These are phyloP conservation scores for Macropus fuliginosus DNA, from an alignment of 2,797 vertebrate species.

Conservation along the genomic window DNA sequence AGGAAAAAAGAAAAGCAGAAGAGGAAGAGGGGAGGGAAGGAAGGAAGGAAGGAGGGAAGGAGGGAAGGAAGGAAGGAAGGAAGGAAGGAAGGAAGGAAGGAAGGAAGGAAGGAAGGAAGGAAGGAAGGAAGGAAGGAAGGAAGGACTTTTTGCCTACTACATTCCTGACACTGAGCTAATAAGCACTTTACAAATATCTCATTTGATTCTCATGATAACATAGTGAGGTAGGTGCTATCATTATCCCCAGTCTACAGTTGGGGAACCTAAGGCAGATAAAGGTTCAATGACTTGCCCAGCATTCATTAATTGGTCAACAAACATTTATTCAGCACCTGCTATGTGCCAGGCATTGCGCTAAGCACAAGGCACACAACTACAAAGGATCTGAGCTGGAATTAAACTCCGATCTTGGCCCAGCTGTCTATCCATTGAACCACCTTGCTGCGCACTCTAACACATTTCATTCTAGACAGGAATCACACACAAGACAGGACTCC, in stretches of 20 bases:
- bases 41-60: no score
- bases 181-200: not conserved
- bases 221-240: not conserved
- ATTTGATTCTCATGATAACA: not conserved
- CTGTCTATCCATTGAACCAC: not conserved
- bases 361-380: not conserved
- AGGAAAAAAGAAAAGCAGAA: no score
- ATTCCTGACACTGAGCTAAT: not conserved
- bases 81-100: no score
- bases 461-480: not conserved
- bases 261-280: not conserved
- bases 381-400: not conserved
- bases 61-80: no score
- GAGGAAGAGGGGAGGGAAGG: no score
- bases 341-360: not conserved
- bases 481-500: not conserved
- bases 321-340: no score
- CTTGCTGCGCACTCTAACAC: not conserved
- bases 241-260: not conserved
- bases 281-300: no score
- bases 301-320: no score
- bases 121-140: not conserved
- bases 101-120: no score
- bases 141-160: not conserved
- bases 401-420: not conserved